Evolutionary conservation across 2,113 vertebrate genomes (phyloP).

Genomic region (Pao palembangensis): DNA sequence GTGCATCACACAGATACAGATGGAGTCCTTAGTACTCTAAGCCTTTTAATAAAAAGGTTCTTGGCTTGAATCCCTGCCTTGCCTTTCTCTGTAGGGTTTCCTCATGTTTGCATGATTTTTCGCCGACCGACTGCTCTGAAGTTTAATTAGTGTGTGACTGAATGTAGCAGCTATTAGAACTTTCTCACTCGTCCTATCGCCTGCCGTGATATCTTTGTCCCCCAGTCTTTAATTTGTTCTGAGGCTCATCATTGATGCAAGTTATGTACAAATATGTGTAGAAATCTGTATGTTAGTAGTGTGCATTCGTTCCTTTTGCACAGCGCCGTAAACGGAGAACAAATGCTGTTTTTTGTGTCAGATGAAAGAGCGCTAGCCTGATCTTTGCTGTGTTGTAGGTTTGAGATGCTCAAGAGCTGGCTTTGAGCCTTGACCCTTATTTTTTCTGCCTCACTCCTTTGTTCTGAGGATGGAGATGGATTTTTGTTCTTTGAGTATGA

Average conservation of each 20-base stretch:
- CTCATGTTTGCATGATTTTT: too few species aligned
- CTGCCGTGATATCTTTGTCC: background rate
- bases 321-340: background rate
- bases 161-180: too few species aligned
- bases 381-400: background rate
- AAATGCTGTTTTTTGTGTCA: background rate
- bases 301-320: background rate
- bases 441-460: background rate
- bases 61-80: too few species aligned
- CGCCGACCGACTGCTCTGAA: too few species aligned
- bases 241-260: conserved; percentile 10
- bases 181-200: background rate
- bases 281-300: background rate
- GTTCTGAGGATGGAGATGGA: background rate
- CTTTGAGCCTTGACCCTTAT: too few species aligned
- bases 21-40: too few species aligned
- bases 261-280: background rate
- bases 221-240: background rate
- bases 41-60: too few species aligned
- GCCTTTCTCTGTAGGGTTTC: too few species aligned
- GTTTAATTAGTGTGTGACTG: background rate
- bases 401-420: background rate
- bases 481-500: background rate
- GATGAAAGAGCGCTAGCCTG: background rate
- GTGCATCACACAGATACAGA: background rate